These are phyloP conservation scores for Leptocoma aspasia DNA, from an alignment of 2,113 vertebrate genomes.

Conservation along the genomic window DNA sequence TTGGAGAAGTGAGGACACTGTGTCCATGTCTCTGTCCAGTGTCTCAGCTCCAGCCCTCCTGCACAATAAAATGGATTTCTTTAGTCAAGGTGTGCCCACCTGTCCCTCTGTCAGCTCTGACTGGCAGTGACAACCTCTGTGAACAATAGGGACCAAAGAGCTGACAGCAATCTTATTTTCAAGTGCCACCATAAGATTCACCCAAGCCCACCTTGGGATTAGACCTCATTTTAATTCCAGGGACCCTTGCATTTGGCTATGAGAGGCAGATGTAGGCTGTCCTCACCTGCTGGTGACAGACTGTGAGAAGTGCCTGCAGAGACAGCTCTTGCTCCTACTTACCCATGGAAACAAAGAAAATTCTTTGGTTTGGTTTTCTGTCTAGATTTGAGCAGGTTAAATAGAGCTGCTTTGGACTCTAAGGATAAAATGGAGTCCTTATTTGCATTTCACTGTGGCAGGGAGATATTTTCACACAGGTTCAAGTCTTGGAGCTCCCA, in stretches of 20 bases:
- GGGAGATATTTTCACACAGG: background rate
- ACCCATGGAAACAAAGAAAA: background rate
- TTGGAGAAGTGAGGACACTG: background rate
- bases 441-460: background rate
- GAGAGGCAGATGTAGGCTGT: background rate
- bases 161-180: background rate
- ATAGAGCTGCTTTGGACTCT: background rate
- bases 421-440: accelerated
- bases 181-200: accelerated
- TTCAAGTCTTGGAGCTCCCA: background rate
- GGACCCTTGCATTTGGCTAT: background rate
- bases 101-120: background rate
- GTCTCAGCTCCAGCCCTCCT: background rate
- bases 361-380: background rate
- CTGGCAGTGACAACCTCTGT: background rate
- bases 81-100: background rate
- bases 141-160: background rate
- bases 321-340: background rate
- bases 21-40: background rate
- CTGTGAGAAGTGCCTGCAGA: background rate
- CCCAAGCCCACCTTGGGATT: background rate
- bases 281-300: background rate
- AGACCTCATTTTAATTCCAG: background rate
- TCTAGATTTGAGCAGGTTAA: background rate
- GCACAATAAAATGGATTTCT: background rate